A percentile compares a stretch with the other conserved stretches of the same genome.
These are phyloP conservation scores for Stigmatopora nigra DNA, from an alignment of 2,113 vertebrate genomes.

Conservation along the genomic window DNA sequence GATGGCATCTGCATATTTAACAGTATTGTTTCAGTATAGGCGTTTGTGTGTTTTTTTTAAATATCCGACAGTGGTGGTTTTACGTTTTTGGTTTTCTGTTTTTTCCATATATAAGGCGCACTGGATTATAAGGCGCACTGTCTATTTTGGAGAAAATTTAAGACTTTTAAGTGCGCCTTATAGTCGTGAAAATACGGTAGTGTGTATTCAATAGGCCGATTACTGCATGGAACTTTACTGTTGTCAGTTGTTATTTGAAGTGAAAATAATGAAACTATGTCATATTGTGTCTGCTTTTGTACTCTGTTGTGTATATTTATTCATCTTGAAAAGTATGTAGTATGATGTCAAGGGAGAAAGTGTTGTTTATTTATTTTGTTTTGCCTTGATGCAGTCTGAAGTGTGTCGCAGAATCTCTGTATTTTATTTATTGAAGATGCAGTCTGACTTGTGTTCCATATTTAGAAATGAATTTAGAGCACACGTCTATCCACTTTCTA, in stretches of 20 bases:
- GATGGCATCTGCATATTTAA: no score
- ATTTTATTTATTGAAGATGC: constrained; percentile 55
- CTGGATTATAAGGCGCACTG: no score
- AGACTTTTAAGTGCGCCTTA: no score
- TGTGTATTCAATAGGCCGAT: not conserved
- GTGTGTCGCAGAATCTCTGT: constrained; percentile 18
- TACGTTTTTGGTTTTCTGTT: no score
- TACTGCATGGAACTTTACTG: not conserved
- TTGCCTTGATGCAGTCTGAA: not conserved
- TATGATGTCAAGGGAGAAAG: not conserved
- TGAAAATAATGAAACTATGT: not conserved
- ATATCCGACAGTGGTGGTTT: no score
- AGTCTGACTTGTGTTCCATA: constrained; percentile 40
- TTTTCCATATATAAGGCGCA: no score
- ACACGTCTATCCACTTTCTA: constrained; percentile 34
- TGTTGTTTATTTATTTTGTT: not conserved
- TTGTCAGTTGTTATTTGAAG: not conserved
- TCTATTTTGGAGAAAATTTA: no score
- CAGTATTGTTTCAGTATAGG: no score
- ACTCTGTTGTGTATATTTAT: not conserved
- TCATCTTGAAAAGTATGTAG: not conserved
- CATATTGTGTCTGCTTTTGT: not conserved
- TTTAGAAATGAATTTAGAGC: constrained; percentile 52
- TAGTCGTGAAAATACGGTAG: not conserved
- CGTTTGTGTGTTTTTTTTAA: no score